Conservation (phyloP, 2,113 vertebrate species). For the Mus pahari region DNA sequence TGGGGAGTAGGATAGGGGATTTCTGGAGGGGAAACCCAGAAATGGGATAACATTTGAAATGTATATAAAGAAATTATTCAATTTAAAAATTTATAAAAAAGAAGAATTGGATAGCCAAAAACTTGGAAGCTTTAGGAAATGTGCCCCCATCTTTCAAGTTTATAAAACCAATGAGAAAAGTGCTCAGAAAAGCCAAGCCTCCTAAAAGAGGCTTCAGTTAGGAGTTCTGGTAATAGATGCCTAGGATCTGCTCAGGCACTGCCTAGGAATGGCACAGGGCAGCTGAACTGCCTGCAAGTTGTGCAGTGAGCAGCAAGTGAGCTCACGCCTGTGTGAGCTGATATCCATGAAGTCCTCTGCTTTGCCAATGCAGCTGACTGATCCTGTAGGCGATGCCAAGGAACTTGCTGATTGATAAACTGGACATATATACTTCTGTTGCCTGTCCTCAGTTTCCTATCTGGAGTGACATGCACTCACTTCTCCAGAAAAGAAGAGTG, state of each 20-base stretch:
- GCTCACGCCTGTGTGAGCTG: neutral
- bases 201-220: neutral
- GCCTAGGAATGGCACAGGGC: too few relatives aligned
- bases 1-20: too few relatives aligned
- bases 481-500: neutral
- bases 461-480: fast-evolving
- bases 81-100: too few relatives aligned
- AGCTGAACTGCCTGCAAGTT: neutral
- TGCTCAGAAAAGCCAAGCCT: too few relatives aligned
- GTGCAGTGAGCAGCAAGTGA: neutral
- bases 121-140: neutral
- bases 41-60: too few relatives aligned
- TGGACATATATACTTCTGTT: neutral
- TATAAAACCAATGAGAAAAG: neutral
- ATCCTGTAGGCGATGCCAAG: neutral
- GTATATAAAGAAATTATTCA: too few relatives aligned
- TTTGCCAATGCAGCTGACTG: neutral
- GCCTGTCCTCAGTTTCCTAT: neutral
- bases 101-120: neutral
- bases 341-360: neutral
- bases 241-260: too few relatives aligned
- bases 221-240: neutral
- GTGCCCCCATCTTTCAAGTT: neutral
- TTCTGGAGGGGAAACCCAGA: too few relatives aligned
- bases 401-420: neutral